These are phyloP conservation scores for Macrostomum lignano DNA, from an alignment of 1,140 invertebrate genomes.

Conservation along the genomic window DNA sequence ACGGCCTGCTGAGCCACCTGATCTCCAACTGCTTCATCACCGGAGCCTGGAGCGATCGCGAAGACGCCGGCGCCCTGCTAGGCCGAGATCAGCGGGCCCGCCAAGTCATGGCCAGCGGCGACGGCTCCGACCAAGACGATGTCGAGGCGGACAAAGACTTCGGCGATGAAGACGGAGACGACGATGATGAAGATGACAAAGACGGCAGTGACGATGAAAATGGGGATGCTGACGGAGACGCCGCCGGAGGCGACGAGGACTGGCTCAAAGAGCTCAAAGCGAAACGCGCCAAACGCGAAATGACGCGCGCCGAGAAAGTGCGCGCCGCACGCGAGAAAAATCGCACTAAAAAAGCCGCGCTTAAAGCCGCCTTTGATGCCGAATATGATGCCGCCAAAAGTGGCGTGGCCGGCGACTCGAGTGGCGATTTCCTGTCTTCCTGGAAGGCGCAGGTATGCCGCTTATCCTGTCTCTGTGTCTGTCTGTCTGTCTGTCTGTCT, in stretches of 20 bases:
- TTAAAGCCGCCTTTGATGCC: too few relatives aligned
- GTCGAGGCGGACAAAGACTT: constrained; percentile 9
- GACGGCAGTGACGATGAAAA: constrained; percentile 5
- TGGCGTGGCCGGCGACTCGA: too few relatives aligned
- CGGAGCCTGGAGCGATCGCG: constrained; percentile 62
- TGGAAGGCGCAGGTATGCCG: too few relatives aligned
- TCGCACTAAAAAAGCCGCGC: too few relatives aligned
- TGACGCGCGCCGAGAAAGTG: too few relatives aligned
- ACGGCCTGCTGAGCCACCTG: constrained; percentile 31
- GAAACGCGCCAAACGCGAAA: too few relatives aligned
- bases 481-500: too few relatives aligned
- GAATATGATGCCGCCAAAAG: too few relatives aligned
- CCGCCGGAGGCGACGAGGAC: neutral
- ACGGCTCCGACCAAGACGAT: constrained; percentile 9
- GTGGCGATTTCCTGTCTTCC: too few relatives aligned
- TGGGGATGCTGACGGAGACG: constrained; percentile 1
- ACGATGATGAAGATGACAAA: constrained; percentile 8
- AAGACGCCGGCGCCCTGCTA: constrained; percentile 60
- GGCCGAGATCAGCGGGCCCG: constrained; percentile 37
- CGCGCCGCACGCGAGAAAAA: too few relatives aligned
- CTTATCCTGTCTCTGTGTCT: too few relatives aligned
- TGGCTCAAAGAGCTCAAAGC: constrained; percentile 1
- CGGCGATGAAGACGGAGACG: constrained; percentile 8
- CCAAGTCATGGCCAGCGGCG: neutral
- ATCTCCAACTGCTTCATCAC: constrained; percentile 74